A percentile compares a stretch with the other conserved stretches of the same genome.
phyloP scores from a whole-genome alignment of 2,888 invertebrate genomes.

The Drosophila ezoana region DNA sequence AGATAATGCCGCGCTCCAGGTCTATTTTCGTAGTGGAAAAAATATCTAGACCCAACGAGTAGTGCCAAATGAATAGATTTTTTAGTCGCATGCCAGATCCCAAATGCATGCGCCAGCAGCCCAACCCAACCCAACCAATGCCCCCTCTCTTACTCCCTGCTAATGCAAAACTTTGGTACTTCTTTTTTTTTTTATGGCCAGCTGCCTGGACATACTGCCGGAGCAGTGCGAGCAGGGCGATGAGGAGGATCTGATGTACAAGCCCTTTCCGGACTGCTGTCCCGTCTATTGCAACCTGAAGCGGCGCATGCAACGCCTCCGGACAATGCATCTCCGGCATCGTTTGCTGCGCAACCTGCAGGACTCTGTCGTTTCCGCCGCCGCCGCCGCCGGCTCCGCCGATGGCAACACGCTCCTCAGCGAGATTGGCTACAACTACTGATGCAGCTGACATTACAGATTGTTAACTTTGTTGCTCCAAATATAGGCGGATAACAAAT shows the following conservation, averaged over 20 bases:
- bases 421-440: slow-evolving; percentile 78
- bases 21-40: slow-evolving; percentile 85
- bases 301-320: slow-evolving; percentile 82
- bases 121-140: neutral
- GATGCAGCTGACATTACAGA: slow-evolving; percentile 8
- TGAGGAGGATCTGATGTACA: slow-evolving; percentile 84
- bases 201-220: slow-evolving; percentile 83
- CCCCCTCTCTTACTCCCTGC: neutral
- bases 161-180: neutral
- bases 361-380: slow-evolving; percentile 48
- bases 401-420: slow-evolving; percentile 69
- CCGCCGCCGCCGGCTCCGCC: slow-evolving; percentile 25
- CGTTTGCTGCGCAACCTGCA: slow-evolving; percentile 80
- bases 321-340: slow-evolving; percentile 83
- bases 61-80: slow-evolving; percentile 67
- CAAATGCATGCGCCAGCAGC: neutral
- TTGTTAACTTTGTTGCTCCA: slow-evolving; percentile 24
- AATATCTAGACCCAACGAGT: slow-evolving; percentile 84
- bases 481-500: slow-evolving; percentile 18
- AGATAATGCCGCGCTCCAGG: slow-evolving; percentile 83
- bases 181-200: slow-evolving; percentile 36
- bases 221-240: slow-evolving; percentile 84
- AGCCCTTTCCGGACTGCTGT: slow-evolving; percentile 83
- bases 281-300: slow-evolving; percentile 84
- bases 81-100: slow-evolving; percentile 60